A percentile compares a stretch with the other conserved stretches of the same genome.
Conservation (phyloP, 2,113 vertebrate genomes). For the Phasianus colchicus region DNA sequence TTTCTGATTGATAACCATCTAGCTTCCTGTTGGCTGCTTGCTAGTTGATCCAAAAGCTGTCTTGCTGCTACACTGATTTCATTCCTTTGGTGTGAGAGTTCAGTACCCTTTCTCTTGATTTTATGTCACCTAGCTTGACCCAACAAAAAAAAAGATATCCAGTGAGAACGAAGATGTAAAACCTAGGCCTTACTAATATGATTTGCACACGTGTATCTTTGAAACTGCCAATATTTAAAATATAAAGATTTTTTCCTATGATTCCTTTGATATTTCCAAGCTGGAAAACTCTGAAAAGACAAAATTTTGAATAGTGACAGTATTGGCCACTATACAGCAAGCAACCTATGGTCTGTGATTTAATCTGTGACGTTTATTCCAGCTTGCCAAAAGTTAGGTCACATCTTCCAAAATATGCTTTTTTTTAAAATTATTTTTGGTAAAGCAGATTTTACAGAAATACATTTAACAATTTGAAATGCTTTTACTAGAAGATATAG, state of each 20-base stretch:
- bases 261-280: not conserved
- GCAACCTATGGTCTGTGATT: not conserved
- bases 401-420: not conserved
- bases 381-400: not conserved
- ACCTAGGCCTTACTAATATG: not conserved
- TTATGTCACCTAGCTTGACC: not conserved
- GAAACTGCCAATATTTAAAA: not conserved
- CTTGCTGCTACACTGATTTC: not conserved
- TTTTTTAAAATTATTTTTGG: not conserved
- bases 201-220: not conserved
- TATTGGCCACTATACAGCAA: not conserved
- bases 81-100: not conserved
- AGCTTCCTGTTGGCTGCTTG: not conserved
- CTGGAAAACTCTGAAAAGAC: not conserved
- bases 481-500: not conserved
- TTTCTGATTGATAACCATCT: not conserved
- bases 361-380: not conserved
- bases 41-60: not conserved
- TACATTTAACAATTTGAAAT: not conserved
- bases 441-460: conserved; percentile 11
- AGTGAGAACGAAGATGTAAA: not conserved
- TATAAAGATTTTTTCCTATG: not conserved
- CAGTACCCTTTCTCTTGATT: not conserved
- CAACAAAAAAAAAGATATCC: not conserved
- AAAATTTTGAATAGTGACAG: not conserved